phyloP scores from a whole-genome alignment of 2,113 vertebrate species.

The Chamaea fasciata region DNA sequence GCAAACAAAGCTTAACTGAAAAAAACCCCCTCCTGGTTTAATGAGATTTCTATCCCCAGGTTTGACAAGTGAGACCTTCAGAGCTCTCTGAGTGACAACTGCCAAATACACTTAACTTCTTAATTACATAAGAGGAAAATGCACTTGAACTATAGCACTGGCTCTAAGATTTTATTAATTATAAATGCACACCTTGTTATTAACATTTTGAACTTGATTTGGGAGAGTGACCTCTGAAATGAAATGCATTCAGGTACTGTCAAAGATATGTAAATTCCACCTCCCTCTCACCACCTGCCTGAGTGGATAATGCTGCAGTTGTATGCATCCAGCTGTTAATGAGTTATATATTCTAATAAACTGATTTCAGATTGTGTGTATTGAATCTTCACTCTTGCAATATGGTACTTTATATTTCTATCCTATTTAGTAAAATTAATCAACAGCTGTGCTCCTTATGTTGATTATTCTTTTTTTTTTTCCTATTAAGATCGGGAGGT shows the following conservation, averaged over 20 bases:
- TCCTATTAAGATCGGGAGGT: slow-evolving; percentile 20
- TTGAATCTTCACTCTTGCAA: slow-evolving; percentile 45
- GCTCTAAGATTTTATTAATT: slow-evolving; percentile 71
- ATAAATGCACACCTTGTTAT: slow-evolving; percentile 77
- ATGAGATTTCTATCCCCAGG: slow-evolving; percentile 58
- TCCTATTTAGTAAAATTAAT: slow-evolving; percentile 68
- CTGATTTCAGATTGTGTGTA: slow-evolving; percentile 42
- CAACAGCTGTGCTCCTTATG: slow-evolving; percentile 64
- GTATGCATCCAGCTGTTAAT: slow-evolving; percentile 17
- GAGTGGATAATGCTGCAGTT: neutral
- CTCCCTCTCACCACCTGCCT: slow-evolving; percentile 14
- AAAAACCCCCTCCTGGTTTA: neutral
- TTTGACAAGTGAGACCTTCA: slow-evolving; percentile 36
- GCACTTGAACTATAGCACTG: slow-evolving; percentile 61
- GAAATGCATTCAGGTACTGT: slow-evolving; percentile 50
- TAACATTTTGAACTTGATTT: slow-evolving; percentile 89
- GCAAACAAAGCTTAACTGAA: neutral
- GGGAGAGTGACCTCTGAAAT: slow-evolving; percentile 72
- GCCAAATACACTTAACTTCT: slow-evolving; percentile 79
- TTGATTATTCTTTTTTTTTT: slow-evolving; percentile 40
- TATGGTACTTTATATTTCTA: slow-evolving; percentile 53
- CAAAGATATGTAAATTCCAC: slow-evolving; percentile 44
- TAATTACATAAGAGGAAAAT: slow-evolving; percentile 74
- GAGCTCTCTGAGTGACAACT: slow-evolving; percentile 74
- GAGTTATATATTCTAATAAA: slow-evolving; percentile 52